These are phyloP conservation scores for Staurois parvus DNA, from an alignment of 2,797 vertebrate species.

Conservation along the genomic window DNA sequence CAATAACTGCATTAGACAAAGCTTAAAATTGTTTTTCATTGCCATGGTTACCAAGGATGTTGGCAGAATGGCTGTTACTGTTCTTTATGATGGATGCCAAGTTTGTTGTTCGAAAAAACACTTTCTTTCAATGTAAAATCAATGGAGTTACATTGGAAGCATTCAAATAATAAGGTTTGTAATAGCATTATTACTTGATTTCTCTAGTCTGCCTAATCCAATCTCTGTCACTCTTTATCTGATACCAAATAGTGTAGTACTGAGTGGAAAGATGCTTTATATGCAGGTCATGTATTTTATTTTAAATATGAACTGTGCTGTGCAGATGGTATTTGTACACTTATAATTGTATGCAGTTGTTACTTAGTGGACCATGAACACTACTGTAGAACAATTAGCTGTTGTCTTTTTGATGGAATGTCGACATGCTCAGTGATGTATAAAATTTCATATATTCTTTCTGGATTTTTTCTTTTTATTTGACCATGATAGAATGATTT, in stretches of 20 bases:
- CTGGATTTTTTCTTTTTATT: neutral
- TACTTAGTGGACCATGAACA: constrained; percentile 40
- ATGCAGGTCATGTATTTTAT: constrained; percentile 1
- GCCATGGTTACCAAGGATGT: constrained; percentile 43
- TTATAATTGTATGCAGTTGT: constrained; percentile 47
- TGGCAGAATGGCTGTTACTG: constrained; percentile 48
- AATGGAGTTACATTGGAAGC: constrained; percentile 24
- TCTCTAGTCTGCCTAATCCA: constrained; percentile 8
- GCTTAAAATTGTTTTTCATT: constrained; percentile 30
- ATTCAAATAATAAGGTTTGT: constrained; percentile 1
- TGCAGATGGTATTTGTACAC: constrained; percentile 23
- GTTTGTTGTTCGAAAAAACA: constrained; percentile 25
- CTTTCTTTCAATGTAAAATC: constrained; percentile 34
- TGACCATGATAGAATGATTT: neutral
- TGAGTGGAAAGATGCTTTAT: neutral
- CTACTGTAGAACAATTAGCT: constrained; percentile 25
- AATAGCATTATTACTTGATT: constrained; percentile 1
- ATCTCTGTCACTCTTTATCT: neutral
- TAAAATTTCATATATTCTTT: neutral
- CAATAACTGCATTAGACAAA: neutral
- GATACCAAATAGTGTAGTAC: neutral
- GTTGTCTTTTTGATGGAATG: constrained; percentile 4
- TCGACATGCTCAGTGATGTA: neutral
- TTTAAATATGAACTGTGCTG: constrained; percentile 2
- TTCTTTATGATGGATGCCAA: constrained; percentile 32